Base-by-base conservation (phyloP, 2,797 vertebrate species). In the Anguilla obscura region DNA sequence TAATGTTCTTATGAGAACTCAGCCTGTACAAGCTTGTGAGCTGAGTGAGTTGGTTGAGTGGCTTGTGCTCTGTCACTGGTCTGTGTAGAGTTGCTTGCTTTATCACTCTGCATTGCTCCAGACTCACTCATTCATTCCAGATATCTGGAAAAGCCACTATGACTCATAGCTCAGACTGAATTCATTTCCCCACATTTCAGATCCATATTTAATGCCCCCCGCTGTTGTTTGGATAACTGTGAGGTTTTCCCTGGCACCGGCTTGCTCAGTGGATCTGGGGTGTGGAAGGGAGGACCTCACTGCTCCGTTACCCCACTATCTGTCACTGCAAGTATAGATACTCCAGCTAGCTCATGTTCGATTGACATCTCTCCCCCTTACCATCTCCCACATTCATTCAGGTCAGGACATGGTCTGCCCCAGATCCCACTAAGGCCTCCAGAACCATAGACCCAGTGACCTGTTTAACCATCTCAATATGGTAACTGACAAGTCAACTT, bases 81-180 rank as follows among this genome's bases (percentile, higher is more conserved):
- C 94, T 95, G 94, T 92, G 94, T 93, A 88, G 90, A 95, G 95
- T 91, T 93, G 94, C 94, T 96, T 96, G 94, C 93, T 94, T 92
- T 91, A 92, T 93, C 93, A 92, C 92, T 92, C 93, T 93, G 92
- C 96, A 93, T 96, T 96, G 94, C 95, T 95, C 93, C 95, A 96
- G 95, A 95, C 95, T 92, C 92, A 89, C n/a, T 87, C 54, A 84
- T 90, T 90, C 93, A 92, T 87, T 94, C 94, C 94, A 96, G 93
- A 96, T 94, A 96, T 96, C 95, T 96, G 96, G 96, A 96, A 96
- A 96, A 95, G 94, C 95, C 92, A 91, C 91, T 93, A 94, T 96
- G 96, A 95, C 93, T 96, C 94, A 96, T 94, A 90, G 89, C 92
- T 92, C 92, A 94, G 93, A 92, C 94, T 93, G 92, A 91, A 94